phyloP scores from a whole-genome alignment of 2,113 vertebrate genomes.

The Alouatta palliata region DNA sequence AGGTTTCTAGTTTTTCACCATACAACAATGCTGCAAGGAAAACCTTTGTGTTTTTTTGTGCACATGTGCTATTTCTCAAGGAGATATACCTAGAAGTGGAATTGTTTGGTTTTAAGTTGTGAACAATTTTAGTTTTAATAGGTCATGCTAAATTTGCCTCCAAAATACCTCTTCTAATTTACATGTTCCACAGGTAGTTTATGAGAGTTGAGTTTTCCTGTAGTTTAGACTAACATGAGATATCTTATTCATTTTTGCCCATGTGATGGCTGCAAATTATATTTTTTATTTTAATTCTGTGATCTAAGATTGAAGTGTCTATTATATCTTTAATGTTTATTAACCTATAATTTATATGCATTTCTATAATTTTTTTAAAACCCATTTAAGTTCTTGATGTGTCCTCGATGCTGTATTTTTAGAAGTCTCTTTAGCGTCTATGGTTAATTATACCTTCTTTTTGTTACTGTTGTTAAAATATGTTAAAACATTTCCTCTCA shows the following conservation, averaged over 20 bases:
- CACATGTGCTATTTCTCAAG: neutral
- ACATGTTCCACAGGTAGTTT: neutral
- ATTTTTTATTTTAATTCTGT: neutral
- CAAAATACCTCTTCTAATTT: neutral
- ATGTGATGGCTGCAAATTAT: neutral
- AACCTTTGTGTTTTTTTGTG: neutral
- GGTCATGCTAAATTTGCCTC: neutral
- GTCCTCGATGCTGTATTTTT: neutral
- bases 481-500: neutral
- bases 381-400: neutral
- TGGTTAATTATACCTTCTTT: neutral
- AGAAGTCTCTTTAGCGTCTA: neutral
- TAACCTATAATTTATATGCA: neutral
- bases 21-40: neutral
- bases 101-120: conserved; percentile 25
- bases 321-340: neutral
- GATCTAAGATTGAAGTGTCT: neutral
- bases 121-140: neutral
- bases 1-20: neutral
- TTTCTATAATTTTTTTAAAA: neutral
- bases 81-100: neutral
- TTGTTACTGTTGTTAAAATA: neutral
- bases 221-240: neutral
- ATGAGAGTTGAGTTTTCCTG: neutral
- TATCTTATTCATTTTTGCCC: neutral